These are phyloP conservation scores for Aplocera efformata DNA, from an alignment of 2,888 invertebrate genomes.

Conservation along the genomic window DNA sequence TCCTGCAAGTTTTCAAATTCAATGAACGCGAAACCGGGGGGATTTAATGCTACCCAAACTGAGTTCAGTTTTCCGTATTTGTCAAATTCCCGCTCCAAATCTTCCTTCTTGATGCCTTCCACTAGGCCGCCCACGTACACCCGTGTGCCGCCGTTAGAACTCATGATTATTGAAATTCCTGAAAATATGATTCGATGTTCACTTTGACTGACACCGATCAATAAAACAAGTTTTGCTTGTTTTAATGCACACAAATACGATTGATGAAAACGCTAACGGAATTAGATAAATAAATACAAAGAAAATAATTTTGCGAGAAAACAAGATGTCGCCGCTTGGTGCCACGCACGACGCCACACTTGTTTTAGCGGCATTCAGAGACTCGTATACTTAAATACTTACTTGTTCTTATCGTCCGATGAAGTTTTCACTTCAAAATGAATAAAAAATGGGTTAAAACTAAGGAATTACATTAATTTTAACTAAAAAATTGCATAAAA, in stretches of 20 bases:
- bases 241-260: background rate
- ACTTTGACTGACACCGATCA: slow-evolving; percentile 4
- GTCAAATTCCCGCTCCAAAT: slow-evolving; percentile 93
- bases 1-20: slow-evolving; percentile 94
- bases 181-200: slow-evolving; percentile 30
- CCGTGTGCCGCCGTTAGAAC: slow-evolving; percentile 84
- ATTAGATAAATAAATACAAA: slow-evolving; percentile 66
- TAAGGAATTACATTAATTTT: slow-evolving; percentile 41
- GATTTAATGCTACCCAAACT: slow-evolving; percentile 96
- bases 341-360: slow-evolving; percentile 73
- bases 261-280: slow-evolving; percentile 14
- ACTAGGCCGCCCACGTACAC: slow-evolving; percentile 95
- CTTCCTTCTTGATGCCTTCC: slow-evolving; percentile 94
- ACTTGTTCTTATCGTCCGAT: slow-evolving; percentile 16
- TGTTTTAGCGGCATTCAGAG: slow-evolving; percentile 7
- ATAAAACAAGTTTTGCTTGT: background rate
- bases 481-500: slow-evolving; percentile 28
- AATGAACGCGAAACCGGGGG: slow-evolving; percentile 96
- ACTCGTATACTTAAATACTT: slow-evolving; percentile 7
- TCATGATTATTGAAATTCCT: slow-evolving; percentile 55
- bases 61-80: slow-evolving; percentile 95
- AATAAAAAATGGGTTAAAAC: slow-evolving; percentile 48
- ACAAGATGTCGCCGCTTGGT: slow-evolving; percentile 76
- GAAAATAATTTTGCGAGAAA: slow-evolving; percentile 45
- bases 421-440: slow-evolving; percentile 45